phyloP scores from a whole-genome alignment of 1,140 invertebrate genomes.

The Ceratitis capitata region DNA sequence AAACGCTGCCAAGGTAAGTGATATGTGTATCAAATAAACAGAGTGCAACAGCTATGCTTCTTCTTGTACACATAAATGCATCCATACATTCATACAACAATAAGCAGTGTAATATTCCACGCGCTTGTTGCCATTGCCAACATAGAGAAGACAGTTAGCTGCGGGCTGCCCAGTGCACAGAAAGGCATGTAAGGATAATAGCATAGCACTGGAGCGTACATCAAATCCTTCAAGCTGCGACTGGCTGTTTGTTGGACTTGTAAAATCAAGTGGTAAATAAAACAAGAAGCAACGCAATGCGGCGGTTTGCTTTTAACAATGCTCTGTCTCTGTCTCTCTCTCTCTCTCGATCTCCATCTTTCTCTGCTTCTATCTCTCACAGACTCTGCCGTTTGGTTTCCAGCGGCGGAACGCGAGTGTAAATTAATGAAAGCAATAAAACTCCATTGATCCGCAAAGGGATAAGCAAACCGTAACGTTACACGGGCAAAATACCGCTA shows the following conservation, averaged over 20 bases:
- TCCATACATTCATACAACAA: not conserved
- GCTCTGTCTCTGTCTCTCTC: not conserved
- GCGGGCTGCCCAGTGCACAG: not conserved
- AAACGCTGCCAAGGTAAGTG: not conserved
- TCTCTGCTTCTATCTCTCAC: no score
- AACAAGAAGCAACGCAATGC: constrained; percentile 15
- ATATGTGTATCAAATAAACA: not conserved
- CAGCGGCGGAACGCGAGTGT: not conserved
- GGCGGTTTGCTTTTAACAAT: not conserved
- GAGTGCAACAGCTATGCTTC: not conserved
- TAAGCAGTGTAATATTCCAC: not conserved
- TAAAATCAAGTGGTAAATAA: constrained; percentile 24
- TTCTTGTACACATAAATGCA: not conserved
- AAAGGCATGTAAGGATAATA: constrained; percentile 19
- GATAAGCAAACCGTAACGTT: not conserved
- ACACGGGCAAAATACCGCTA: not conserved
- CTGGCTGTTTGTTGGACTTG: not conserved
- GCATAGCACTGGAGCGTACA: not conserved
- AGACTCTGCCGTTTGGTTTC: no score
- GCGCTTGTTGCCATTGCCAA: not conserved
- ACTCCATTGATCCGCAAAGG: not conserved
- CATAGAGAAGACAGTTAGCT: not conserved
- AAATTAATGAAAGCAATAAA: constrained; percentile 40
- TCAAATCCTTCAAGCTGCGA: constrained; percentile 15
- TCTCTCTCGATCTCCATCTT: not conserved